Conservation (phyloP, 2,888 invertebrate genomes). For the Tubulanus polymorphus region DNA sequence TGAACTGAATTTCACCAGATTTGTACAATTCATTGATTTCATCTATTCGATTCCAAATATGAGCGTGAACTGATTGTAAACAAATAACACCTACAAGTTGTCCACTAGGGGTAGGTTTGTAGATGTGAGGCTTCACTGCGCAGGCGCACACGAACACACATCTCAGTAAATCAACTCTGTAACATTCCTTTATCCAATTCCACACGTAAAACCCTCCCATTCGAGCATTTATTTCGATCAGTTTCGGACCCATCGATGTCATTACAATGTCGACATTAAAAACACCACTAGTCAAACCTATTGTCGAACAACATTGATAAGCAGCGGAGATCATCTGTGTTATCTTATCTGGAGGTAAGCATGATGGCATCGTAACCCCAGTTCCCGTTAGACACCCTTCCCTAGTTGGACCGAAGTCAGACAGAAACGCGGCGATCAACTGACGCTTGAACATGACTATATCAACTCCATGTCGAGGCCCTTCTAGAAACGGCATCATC, state of each 20-base stretch:
- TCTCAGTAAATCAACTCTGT: conserved; percentile 20
- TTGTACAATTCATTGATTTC: neutral
- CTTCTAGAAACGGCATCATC: conserved; percentile 25
- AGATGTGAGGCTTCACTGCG: neutral
- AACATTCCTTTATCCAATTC: conserved; percentile 26
- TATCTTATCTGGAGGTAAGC: neutral
- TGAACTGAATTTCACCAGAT: neutral
- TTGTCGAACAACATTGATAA: conserved; percentile 27
- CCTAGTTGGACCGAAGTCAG: conserved; percentile 32
- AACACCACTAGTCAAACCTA: conserved; percentile 23
- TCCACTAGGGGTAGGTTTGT: neutral
- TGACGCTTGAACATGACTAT: conserved; percentile 26
- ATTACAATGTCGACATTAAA: conserved; percentile 31
- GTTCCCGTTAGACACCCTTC: conserved; percentile 27
- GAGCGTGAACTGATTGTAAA: neutral
- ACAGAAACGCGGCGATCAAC: conserved; percentile 28
- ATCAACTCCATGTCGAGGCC: conserved; percentile 33
- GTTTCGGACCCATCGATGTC: conserved; percentile 28
- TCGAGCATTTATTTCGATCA: conserved; percentile 31
- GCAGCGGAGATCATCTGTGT: conserved; percentile 5
- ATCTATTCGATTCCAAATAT: too few species aligned
- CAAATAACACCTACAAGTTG: conserved; percentile 5
- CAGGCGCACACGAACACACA: conserved; percentile 3
- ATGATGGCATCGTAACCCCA: conserved; percentile 25
- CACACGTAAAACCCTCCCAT: conserved; percentile 30